A percentile compares a stretch with the other conserved stretches of the same genome.
These are phyloP conservation scores for Rissa tridactyla DNA, from an alignment of 2,113 vertebrate genomes.

Conservation along the genomic window DNA sequence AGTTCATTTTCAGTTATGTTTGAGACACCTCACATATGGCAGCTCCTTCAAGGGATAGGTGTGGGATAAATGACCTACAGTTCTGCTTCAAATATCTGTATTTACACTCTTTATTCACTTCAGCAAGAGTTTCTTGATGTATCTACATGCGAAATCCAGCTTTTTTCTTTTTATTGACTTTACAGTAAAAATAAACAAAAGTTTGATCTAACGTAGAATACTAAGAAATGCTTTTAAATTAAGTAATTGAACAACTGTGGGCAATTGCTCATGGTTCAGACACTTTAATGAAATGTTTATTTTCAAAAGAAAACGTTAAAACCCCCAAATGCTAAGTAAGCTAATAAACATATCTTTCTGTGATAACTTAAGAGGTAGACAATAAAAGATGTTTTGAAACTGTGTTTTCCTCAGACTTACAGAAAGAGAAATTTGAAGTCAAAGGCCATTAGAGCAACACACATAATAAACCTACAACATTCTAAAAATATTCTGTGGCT, in stretches of 20 bases:
- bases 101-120: neutral
- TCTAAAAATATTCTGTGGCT: neutral
- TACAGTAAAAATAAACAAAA: neutral
- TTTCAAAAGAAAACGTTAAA: constrained; percentile 7
- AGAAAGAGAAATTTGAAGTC: neutral
- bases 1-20: neutral
- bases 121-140: neutral
- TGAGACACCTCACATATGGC: neutral
- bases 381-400: neutral
- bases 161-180: neutral
- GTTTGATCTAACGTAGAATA: neutral
- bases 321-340: neutral
- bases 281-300: neutral
- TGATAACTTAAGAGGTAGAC: neutral
- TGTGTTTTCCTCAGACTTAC: neutral
- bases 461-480: neutral
- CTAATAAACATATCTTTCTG: neutral
- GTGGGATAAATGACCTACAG: no score
- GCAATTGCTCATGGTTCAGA: neutral
- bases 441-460: neutral
- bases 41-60: neutral
- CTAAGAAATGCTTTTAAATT: neutral
- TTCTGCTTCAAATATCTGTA: neutral
- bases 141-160: neutral
- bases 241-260: neutral